Conservation (phyloP, 2,888 invertebrate genomes). For the Clepsis dumicolana region DNA sequence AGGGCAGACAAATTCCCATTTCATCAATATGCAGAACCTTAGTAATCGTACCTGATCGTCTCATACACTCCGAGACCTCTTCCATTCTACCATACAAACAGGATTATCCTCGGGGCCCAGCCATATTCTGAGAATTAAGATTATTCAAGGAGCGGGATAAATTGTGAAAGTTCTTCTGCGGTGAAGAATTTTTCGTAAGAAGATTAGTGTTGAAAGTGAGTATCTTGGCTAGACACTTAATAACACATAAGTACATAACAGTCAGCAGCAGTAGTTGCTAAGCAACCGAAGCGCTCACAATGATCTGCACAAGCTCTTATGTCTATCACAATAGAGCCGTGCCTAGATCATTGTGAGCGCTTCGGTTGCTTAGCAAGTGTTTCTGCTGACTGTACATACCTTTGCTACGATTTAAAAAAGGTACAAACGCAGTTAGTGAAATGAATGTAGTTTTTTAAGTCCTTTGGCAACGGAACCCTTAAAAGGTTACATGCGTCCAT, state of each 20-base stretch:
- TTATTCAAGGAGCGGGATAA: slow-evolving; percentile 12
- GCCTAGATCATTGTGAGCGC: too few relatives aligned
- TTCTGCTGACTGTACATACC: too few relatives aligned
- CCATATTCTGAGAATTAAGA: slow-evolving; percentile 31
- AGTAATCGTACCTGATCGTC: slow-evolving; percentile 44
- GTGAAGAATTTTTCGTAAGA: neutral
- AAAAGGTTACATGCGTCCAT: neutral
- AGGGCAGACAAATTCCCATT: slow-evolving; percentile 37
- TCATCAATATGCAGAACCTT: slow-evolving; percentile 46
- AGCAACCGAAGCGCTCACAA: too few relatives aligned
- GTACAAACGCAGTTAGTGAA: too few relatives aligned
- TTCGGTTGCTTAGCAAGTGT: too few relatives aligned
- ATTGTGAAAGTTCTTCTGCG: slow-evolving; percentile 1
- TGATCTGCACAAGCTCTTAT: too few relatives aligned
- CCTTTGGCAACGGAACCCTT: neutral
- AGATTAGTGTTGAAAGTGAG: too few relatives aligned
- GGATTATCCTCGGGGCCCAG: slow-evolving; percentile 32
- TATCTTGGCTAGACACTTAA: too few relatives aligned
- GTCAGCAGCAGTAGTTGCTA: too few relatives aligned
- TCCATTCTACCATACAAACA: slow-evolving; percentile 37
- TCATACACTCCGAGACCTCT: slow-evolving; percentile 42
- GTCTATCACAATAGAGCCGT: too few relatives aligned
- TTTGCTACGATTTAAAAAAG: neutral
- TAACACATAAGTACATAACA: too few relatives aligned
- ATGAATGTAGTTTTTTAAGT: too few relatives aligned